Conservation (phyloP, 2,888 invertebrate genomes). For the Athetis lepigone region DNA sequence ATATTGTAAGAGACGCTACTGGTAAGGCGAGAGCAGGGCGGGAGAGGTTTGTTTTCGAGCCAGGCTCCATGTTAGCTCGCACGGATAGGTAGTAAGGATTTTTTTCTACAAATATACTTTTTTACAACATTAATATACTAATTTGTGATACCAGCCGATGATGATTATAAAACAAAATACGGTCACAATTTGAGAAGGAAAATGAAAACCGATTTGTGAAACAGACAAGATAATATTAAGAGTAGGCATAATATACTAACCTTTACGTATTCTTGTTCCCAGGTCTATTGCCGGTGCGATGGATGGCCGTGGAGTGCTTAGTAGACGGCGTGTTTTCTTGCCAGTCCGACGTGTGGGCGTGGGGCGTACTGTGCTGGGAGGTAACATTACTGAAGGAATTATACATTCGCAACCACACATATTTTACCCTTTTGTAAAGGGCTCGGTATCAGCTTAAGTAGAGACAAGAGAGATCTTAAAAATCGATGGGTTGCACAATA, state of each 20-base stretch:
- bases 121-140: no score
- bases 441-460: neutral
- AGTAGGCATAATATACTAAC: neutral
- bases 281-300: conserved; percentile 97
- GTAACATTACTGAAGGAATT: conserved; percentile 63
- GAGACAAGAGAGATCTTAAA: no score
- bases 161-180: no score
- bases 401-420: conserved; percentile 1
- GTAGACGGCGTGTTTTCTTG: conserved; percentile 99
- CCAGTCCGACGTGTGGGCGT: conserved; percentile 99
- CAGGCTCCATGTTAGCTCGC: no score
- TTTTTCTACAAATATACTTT: no score
- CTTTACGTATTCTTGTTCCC: conserved; percentile 55
- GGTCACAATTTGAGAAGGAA: no score
- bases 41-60: no score
- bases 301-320: conserved; percentile 99
- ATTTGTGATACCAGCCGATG: no score
- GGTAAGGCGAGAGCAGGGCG: no score
- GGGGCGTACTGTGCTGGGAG: conserved; percentile 98
- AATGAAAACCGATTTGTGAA: neutral
- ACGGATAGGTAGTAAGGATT: no score
- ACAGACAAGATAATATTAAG: neutral
- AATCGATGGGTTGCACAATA: no score
- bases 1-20: no score
- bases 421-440: neutral